Percentiles rank a stretch among this genome's conserved stretches.
phyloP scores from a whole-genome alignment of 2,797 vertebrate genomes.

The Gambelia wislizenii region DNA sequence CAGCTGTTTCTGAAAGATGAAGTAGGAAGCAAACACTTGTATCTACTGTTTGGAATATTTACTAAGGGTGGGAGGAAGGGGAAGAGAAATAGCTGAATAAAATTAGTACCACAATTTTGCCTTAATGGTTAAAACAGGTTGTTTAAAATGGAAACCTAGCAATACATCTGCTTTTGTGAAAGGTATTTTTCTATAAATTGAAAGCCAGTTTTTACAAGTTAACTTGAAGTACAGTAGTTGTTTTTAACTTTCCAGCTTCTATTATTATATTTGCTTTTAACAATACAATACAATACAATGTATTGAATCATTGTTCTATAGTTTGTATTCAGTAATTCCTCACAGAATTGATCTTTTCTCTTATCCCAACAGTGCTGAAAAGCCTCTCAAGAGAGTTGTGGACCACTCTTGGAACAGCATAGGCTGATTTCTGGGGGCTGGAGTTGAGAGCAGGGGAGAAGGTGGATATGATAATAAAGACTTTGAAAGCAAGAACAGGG shows the following conservation, averaged over 20 bases:
- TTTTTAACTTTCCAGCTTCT: background rate
- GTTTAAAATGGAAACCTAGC: constrained; percentile 68
- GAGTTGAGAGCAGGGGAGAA: background rate
- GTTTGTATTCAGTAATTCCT: background rate
- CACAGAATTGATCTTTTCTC: background rate
- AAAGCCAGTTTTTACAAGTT: constrained; percentile 66
- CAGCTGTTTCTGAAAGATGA: constrained; percentile 71
- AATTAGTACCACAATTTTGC: constrained; percentile 69
- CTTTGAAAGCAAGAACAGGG: background rate
- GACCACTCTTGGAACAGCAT: background rate
- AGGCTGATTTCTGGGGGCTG: background rate
- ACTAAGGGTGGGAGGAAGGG: constrained; percentile 15
- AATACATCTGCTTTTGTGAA: constrained; percentile 72
- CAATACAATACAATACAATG: too few species aligned
- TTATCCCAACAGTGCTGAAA: background rate
- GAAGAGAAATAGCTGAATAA: constrained; percentile 38
- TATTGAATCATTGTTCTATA: too few species aligned
- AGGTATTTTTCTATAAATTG: constrained; percentile 64
- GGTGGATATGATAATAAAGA: too few species aligned
- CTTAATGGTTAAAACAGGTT: constrained; percentile 71
- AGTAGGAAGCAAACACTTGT: constrained; percentile 57
- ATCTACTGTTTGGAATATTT: constrained; percentile 56
- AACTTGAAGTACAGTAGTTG: constrained; percentile 44
- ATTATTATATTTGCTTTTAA: background rate
- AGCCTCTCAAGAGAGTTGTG: background rate